These are phyloP conservation scores for Falco peregrinus DNA, from an alignment of 2,797 vertebrate genomes.

Conservation along the genomic window DNA sequence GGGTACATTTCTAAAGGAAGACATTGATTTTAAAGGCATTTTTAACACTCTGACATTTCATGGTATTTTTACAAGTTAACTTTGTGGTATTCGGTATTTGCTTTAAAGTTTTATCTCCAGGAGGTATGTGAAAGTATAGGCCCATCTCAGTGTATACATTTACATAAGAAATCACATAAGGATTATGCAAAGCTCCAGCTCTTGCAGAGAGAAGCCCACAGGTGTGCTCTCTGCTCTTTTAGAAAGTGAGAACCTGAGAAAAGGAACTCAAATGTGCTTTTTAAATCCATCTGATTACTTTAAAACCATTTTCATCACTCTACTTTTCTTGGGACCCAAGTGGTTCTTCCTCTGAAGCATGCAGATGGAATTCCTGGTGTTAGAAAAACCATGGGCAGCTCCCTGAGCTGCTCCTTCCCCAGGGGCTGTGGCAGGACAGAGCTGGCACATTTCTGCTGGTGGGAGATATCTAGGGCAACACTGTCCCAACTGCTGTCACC, in stretches of 20 bases:
- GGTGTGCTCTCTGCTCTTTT: not conserved
- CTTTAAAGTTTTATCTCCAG: not conserved
- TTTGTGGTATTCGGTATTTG: not conserved
- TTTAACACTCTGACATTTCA: not conserved
- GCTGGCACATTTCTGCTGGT: not conserved
- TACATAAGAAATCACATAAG: not conserved
- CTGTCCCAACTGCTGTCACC: fast-evolving
- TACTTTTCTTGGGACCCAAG: not conserved
- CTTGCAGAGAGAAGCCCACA: not conserved
- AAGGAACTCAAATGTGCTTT: not conserved
- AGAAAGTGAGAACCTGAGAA: not conserved
- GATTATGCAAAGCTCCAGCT: not conserved
- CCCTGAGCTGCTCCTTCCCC: not conserved
- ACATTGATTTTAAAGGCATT: not conserved
- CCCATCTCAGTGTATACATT: not conserved
- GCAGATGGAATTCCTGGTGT: not conserved
- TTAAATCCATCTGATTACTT: not conserved
- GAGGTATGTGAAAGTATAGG: not conserved
- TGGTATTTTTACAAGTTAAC: not conserved
- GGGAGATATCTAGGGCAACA: not conserved
- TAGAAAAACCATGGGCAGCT: not conserved
- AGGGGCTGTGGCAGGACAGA: not conserved
- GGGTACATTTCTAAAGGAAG: not conserved
- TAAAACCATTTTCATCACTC: not conserved
- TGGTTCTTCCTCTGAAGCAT: not conserved